A percentile compares a stretch with the other conserved stretches of the same genome.
Conservation (phyloP, 2,888 invertebrate genomes). For the Caenorhabditis sp. region DNA sequence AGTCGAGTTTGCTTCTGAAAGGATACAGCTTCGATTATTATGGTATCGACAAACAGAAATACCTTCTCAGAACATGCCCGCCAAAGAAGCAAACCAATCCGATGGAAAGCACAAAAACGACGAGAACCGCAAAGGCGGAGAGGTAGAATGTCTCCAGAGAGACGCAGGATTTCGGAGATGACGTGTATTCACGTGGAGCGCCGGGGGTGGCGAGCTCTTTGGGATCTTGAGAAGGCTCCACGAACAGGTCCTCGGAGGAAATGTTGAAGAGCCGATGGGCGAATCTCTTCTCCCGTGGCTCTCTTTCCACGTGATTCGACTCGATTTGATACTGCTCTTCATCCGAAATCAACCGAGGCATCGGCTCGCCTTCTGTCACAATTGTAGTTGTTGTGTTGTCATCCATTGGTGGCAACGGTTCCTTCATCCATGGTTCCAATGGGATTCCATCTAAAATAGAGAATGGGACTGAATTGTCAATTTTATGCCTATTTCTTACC, state of each 20-base stretch:
- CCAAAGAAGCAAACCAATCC: constrained; percentile 54
- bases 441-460: constrained; percentile 46
- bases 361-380: constrained; percentile 10
- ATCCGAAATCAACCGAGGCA: constrained; percentile 43
- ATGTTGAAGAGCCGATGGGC: constrained; percentile 46
- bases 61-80: constrained; percentile 54
- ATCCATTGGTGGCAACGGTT: constrained; percentile 42
- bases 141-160: constrained; percentile 39
- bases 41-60: neutral
- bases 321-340: constrained; percentile 47
- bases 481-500: too few species aligned
- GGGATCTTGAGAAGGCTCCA: constrained; percentile 25
- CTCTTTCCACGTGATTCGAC: constrained; percentile 50
- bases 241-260: constrained; percentile 39
- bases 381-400: constrained; percentile 13
- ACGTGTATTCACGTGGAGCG: constrained; percentile 34
- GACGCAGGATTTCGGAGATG: constrained; percentile 12
- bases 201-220: constrained; percentile 46
- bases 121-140: constrained; percentile 27
- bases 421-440: constrained; percentile 63
- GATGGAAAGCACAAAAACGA: constrained; percentile 52
- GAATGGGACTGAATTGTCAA: too few species aligned
- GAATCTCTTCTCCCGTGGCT: constrained; percentile 30
- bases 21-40: neutral
- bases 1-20: constrained; percentile 35